Evolutionary conservation across 2,113 vertebrate genomes (phyloP).

Genomic region (Laterallus jamaicensis): DNA sequence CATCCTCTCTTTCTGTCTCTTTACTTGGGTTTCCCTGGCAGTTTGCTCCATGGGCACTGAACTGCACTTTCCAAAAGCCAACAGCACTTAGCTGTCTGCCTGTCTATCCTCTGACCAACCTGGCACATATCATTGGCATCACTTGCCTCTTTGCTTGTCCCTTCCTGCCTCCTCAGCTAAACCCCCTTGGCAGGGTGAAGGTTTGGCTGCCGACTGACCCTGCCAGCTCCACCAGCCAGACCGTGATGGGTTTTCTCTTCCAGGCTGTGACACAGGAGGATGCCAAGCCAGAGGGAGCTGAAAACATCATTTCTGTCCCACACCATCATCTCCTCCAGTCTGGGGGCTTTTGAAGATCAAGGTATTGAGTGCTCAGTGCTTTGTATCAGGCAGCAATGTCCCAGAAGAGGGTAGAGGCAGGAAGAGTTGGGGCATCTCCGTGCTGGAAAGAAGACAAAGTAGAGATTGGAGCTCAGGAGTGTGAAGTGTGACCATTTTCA

Average conservation of each 20-base stretch:
- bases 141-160: not conserved
- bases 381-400: not conserved
- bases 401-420: not conserved
- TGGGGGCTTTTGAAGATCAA: not conserved
- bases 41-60: not conserved
- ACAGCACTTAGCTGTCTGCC: not conserved
- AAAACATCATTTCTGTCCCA: not conserved
- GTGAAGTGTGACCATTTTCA: not conserved
- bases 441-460: not conserved
- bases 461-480: not conserved
- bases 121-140: no score
- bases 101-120: not conserved
- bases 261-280: not conserved
- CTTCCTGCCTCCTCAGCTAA: no score
- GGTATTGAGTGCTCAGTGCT: not conserved
- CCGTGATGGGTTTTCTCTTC: not conserved
- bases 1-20: not conserved
- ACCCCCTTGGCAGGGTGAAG: not conserved
- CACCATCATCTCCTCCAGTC: not conserved
- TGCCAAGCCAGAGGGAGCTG: not conserved
- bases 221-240: not conserved
- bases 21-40: not conserved
- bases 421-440: not conserved
- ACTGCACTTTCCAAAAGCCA: not conserved
- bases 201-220: not conserved